Base-by-base conservation (phyloP, 2,888 invertebrate genomes). In the Hirtodrosophila confusa region DNA sequence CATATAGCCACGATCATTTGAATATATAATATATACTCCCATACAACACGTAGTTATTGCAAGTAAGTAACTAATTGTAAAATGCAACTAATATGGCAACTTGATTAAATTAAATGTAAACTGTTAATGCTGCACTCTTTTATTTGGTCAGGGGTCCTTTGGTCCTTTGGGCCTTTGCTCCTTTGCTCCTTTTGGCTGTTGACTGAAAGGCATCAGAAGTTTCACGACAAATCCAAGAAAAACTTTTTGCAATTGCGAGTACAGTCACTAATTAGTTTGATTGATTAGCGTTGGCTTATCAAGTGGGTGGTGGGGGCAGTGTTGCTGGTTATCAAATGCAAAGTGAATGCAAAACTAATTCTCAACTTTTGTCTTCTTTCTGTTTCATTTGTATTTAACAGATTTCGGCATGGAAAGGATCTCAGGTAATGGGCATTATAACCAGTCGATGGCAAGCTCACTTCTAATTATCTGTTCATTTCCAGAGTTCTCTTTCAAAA, bases 351-450 rank as follows among this genome's bases (percentile, higher is more conserved):
- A 12, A 43, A 57, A 41, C 33, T 69, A 63, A 68, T 45, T 29
- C n/a, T 17, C 12, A 41, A 17, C 27, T 74, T 54, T 51, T 56
- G 11, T 50, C n/a, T 79, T 71, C 29, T 33, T 45, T 33, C 12
- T 24, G 29, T 70, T 54, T 45, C 35, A 58, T 45, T 51, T n/a
- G 12, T 31, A 7, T 27, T 10, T 17, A 43, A 68, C 78, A 91
- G 91, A 90, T 91, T 87, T 91, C 91, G 84, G 91, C 91, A 87
- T 91, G 91, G 91, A 91, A 91, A 90, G 91, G 91, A 89, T 91
- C 91, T 84, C 91, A 91, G 91, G 91, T 91, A 78, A 86, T 12
- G 12, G 3, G 1, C 3, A 6, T n/a, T 7, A 50, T 11, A 17
- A 5, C 4, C 27, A 0, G 7, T 7, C 0, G 0, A 11, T 48